These are phyloP conservation scores for Lasioglossum leucozonium DNA, from an alignment of 2,888 invertebrate species.

Conservation along the genomic window DNA sequence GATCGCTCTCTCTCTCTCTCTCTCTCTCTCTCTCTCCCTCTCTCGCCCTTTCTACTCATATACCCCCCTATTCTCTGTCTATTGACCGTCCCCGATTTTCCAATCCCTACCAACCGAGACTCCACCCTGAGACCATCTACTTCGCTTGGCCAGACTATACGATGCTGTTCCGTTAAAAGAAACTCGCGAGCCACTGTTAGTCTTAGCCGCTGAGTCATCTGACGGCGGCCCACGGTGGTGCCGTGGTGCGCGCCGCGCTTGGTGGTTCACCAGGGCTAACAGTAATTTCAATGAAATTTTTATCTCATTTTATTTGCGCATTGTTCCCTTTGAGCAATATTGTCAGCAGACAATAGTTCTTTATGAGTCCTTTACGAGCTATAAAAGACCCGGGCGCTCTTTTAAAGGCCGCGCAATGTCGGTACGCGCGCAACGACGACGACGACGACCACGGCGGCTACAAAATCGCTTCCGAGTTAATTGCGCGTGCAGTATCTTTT, in stretches of 20 bases:
- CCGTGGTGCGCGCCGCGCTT: neutral
- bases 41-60: neutral
- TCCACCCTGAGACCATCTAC: neutral
- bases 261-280: neutral
- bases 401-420: neutral
- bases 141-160: neutral
- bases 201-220: constrained; percentile 5
- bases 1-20: neutral
- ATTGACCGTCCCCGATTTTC: neutral
- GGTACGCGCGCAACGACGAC: neutral
- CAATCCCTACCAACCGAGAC: neutral
- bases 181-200: neutral
- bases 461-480: neutral
- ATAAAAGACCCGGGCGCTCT: neutral
- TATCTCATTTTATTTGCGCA: constrained; percentile 16
- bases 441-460: neutral
- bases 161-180: neutral
- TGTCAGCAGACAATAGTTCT: constrained; percentile 15
- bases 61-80: neutral
- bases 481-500: neutral
- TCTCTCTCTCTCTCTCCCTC: neutral
- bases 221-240: neutral
- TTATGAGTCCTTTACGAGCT: constrained; percentile 14
- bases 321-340: constrained; percentile 13
- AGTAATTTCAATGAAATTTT: constrained; percentile 9